A percentile compares a stretch with the other conserved stretches of the same genome.
Evolutionary conservation across 2,797 vertebrate species (phyloP).

Genomic region (Gastrophryne carolinensis): DNA sequence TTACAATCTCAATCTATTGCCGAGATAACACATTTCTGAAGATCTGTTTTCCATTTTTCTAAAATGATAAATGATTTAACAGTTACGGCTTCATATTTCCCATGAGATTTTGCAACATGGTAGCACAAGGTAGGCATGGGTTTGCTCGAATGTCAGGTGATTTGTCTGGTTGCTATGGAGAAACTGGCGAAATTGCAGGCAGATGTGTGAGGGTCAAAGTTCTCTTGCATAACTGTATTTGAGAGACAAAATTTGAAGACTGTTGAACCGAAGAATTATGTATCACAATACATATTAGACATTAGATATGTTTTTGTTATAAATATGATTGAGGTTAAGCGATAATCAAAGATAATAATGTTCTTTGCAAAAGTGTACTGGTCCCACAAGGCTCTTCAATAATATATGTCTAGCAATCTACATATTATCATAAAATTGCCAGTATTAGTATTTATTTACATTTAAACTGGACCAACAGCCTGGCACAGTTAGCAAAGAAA

Average conservation of each 20-base stretch:
- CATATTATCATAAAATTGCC: no score
- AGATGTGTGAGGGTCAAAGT: conserved; percentile 35
- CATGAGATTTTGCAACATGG: not conserved
- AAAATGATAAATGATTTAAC: conserved; percentile 7
- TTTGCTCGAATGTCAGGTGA: conserved; percentile 29
- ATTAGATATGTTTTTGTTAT: no score
- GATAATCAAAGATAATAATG: no score
- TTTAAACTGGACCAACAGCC: no score
- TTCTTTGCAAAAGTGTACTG: no score
- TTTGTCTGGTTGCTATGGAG: conserved; percentile 34
- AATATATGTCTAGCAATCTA: no score
- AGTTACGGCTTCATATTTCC: conserved; percentile 16
- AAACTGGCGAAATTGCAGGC: conserved; percentile 32
- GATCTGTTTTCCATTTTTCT: not conserved
- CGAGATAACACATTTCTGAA: not conserved
- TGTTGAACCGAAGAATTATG: not conserved
- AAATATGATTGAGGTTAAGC: no score
- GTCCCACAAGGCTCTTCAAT: no score
- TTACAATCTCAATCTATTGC: not conserved
- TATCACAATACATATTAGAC: not conserved
- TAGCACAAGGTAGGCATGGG: conserved; percentile 25
- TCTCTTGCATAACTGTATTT: conserved; percentile 26
- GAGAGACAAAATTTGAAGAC: conserved; percentile 13
- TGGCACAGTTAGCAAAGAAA: no score
- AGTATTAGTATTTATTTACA: no score